These are phyloP conservation scores for Poeciliopsis retropinna DNA, from an alignment of 2,113 vertebrate genomes.

Conservation along the genomic window DNA sequence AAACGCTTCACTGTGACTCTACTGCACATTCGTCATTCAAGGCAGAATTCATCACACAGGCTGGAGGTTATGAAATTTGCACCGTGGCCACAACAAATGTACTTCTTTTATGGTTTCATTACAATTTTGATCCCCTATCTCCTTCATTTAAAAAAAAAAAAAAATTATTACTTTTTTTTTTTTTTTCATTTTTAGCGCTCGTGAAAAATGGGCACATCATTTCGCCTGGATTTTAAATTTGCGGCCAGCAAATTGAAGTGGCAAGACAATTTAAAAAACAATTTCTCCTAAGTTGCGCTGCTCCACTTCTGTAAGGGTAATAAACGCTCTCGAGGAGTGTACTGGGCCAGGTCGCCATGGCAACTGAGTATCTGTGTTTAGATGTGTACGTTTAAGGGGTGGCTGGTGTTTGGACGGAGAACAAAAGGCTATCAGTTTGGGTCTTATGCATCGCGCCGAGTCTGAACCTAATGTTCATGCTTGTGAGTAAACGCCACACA, in stretches of 20 bases:
- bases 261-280: slow-evolving; percentile 79
- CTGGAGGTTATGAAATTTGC: not conserved
- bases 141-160: too few species aligned
- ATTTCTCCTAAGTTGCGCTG: slow-evolving; percentile 75
- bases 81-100: slow-evolving; percentile 15
- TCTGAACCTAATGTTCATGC: slow-evolving; percentile 61
- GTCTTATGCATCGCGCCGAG: slow-evolving; percentile 64
- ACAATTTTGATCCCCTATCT: slow-evolving; percentile 39
- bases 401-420: slow-evolving; percentile 39
- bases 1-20: not conserved
- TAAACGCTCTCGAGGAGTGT: slow-evolving; percentile 63
- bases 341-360: slow-evolving; percentile 72
- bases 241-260: slow-evolving; percentile 75
- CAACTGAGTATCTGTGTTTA: slow-evolving; percentile 55
- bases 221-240: slow-evolving; percentile 70
- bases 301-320: slow-evolving; percentile 64
- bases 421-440: slow-evolving; percentile 57
- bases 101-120: slow-evolving; percentile 21
- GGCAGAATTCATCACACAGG: slow-evolving; percentile 5
- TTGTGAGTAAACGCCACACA: slow-evolving; percentile 40
- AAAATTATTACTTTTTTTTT: too few species aligned
- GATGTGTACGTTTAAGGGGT: slow-evolving; percentile 20
- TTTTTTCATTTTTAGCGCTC: slow-evolving; percentile 15
- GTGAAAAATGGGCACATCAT: slow-evolving; percentile 61
- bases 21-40: not conserved